Base-by-base conservation (phyloP, 92 coral and sea anemone genomes). In the Phenganax subtilis region DNA sequence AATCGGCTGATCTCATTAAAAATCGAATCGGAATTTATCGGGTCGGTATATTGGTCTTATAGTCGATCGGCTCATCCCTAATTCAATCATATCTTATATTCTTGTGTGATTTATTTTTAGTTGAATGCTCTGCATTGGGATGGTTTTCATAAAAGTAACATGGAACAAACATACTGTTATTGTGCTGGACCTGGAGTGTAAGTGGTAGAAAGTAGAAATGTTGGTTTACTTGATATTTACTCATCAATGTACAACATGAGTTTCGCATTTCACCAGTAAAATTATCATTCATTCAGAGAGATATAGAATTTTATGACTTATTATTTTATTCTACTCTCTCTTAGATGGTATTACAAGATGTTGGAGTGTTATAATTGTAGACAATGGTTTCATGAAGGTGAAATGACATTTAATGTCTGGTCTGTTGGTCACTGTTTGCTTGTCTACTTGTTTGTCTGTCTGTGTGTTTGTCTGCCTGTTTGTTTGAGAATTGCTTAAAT, bases 311-410 rank as follows among this genome's bases (percentile, higher is more conserved):
- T 2, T 25, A 72, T 31, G 57, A 31, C 54, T 37, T 17, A n/a
- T 72, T 37, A 44, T 10, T 29, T 72, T 51, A 12, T 55, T 14
- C 4, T 54, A 11, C 25, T 20, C 7, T 76, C 7, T 29, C 9
- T 31, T 20, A 76, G 81, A 60, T 76, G 81, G 81, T 76, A 76
- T 76, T 76, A 76, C 81, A 76, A 76, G 70, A 76, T 76, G 81
- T 25, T 76, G 16, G 81, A 76, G n/a, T 76, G 81, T 25, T 31
- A 76, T 10, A 76, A 76, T 29, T 76, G 81, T 51, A 28, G 57
- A 2, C 81, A 76, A 29, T 76, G 69, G 81, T 76, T 76, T 29
- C 81, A 76, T 60, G 81, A 76, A 60, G 81, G 81, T 76, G 30
- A 0, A 29, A 12, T 4, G 12, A 68, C 0, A 28, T 17, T 15